Evolutionary conservation across 2,888 invertebrate species (phyloP), one percentile per base, ranked within the genome.

Genomic region (Teinopalpus imperialis): DNA sequence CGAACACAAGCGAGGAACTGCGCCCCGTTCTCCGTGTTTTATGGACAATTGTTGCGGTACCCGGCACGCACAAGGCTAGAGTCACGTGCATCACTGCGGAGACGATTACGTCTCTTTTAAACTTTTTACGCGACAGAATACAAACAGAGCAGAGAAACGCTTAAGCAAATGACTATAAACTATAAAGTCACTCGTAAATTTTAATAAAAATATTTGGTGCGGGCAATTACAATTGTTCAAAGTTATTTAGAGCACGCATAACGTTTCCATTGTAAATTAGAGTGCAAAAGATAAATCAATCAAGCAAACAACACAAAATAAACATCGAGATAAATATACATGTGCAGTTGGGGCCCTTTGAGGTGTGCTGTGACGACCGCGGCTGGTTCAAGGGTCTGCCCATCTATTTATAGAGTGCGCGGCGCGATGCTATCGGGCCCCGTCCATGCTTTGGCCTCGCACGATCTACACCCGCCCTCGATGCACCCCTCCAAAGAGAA

Each of bases 361-460:
- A 69, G 67, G 70, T 63, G 64, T 62, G 63, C 62, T 66, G 70
- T 72, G 79, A 70, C 69, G 81, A 69, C 69, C 74, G 74, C 69
- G 76, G 79, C 73, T 81, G 81, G 86, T 85, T 86, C 85, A 85
- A 86, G 87, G 82, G 83, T 87, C 81, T 69, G 72, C 68, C 62
- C 63, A 68, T 76, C 87, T 88, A 88, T 88, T 88, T 87, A 85
- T 88, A 88, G 86, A 66, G 39, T 60, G 60, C 73, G 66, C 67
- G 63, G 74, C 64, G 69, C 71, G 87, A 86, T 86, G 76, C 71
- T 85, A 87, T 86, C 86, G 68, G 68, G 60, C 63, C 67, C 62
- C 67, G 61, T 63, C 66, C 66, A 60, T 67, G 66, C 72, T 74
- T 64, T 69, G 68, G 72, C 71, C 73, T 66, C 75, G 73, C 75